These are phyloP conservation scores for Neoitamus cyanurus DNA, from an alignment of 2,888 invertebrate genomes.

Conservation along the genomic window DNA sequence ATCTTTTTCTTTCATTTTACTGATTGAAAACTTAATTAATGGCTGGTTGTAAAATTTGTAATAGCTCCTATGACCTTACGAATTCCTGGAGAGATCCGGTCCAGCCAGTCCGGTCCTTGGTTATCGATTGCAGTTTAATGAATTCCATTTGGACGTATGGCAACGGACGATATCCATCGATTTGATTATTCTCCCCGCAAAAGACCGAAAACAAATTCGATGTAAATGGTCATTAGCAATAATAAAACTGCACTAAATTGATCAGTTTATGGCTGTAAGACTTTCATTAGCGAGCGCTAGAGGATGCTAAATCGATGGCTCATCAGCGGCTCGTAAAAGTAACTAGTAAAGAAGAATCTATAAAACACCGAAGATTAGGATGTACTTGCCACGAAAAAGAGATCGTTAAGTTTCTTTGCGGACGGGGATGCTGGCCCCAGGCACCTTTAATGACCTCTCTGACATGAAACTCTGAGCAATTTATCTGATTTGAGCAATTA, in stretches of 20 bases:
- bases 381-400: neutral
- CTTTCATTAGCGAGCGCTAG: neutral
- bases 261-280: neutral
- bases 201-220: neutral
- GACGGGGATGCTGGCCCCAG: neutral
- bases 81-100: neutral
- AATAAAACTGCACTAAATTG: constrained; percentile 15
- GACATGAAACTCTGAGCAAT: constrained; percentile 14
- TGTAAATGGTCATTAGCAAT: neutral
- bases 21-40: too few relatives aligned
- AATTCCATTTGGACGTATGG: neutral
- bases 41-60: too few relatives aligned
- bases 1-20: neutral
- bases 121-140: neutral
- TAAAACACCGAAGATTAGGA: neutral
- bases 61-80: neutral
- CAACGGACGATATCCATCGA: neutral
- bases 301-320: neutral
- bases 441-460: constrained; percentile 17
- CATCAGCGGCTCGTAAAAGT: neutral
- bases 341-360: constrained; percentile 2
- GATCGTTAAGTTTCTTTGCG: neutral
- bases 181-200: neutral
- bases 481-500: constrained; percentile 33
- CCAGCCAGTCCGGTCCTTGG: neutral